Base-by-base conservation (phyloP, 2,888 invertebrate genomes). In the Cataglyphis albicans region DNA sequence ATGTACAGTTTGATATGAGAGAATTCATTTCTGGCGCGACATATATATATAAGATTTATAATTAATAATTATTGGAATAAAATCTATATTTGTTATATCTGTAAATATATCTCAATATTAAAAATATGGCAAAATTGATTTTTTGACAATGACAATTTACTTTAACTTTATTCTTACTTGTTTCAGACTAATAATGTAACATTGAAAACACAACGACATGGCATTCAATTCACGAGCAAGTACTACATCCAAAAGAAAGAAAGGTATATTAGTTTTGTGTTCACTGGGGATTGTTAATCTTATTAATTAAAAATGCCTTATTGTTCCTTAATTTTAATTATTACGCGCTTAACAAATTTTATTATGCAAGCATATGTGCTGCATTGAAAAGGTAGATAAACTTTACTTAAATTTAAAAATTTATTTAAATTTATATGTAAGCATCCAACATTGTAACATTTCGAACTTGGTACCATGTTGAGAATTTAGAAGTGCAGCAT, bases 131-230 rank as follows among this genome's bases (percentile, higher is more conserved):
- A 73, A 5, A 73, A 61, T 32, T 41, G n/a, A 25, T 61, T 29
- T 61, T 7, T 74, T 7, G 1, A 7, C 29, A n/a, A 55, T 38
- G 1, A 67, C 52, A 0, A 35, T 35, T 35, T 52, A 29, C 15
- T 52, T 52, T 6, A 25, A 6, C 0, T 29, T 76, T 65, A n/a
- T 57, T 76, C 44, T n/a, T 64, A 75, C 81, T n/a, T 86, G 85
- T 92, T 92, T 25, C 89, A 93, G 93, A 92, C 91, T 91, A 88
- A 93, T 91, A 91, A 91, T 91, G 91, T 92, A 91, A 91, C 89
- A 87, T 87, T 87, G 83, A 86, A 35, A 35, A 84, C 65, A 76
- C 82, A 67, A 25, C 81, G 57, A 91, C 84, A 93, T 93, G 93
- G 92, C 93, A 84, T 91, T 89, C 84, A 91, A 87, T 87, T 92